Percentiles rank a stretch among this genome's conserved stretches.
phyloP scores from a whole-genome alignment of 2,888 invertebrate species.

The Drosophila emarginata region DNA sequence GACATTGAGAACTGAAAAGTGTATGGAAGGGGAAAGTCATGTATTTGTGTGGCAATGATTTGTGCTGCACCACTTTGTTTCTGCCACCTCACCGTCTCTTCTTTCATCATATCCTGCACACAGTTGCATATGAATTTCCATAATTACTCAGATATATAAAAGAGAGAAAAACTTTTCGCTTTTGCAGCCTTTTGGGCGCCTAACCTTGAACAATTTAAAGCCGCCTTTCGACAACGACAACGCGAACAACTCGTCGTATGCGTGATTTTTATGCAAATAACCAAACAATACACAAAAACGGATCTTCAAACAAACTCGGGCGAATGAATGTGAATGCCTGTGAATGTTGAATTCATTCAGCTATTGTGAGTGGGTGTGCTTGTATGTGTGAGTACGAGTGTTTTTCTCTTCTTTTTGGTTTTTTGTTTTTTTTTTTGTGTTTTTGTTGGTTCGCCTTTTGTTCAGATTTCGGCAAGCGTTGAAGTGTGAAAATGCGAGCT shows the following conservation, averaged over 20 bases:
- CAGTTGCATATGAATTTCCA: slow-evolving; percentile 61
- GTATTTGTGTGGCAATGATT: slow-evolving; percentile 49
- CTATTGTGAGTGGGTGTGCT: neutral
- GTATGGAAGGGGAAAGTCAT: slow-evolving; percentile 16
- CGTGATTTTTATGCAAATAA: slow-evolving; percentile 71
- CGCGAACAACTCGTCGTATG: slow-evolving; percentile 54
- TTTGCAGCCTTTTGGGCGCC: slow-evolving; percentile 7
- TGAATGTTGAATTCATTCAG: slow-evolving; percentile 8
- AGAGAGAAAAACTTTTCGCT: slow-evolving; percentile 4
- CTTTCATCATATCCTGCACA: slow-evolving; percentile 30
- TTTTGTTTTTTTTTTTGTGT: neutral
- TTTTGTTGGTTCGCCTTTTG: slow-evolving; percentile 5
- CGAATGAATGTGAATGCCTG: slow-evolving; percentile 8
- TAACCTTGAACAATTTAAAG: slow-evolving; percentile 45
- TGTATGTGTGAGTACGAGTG: neutral
- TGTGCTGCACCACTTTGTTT: neutral
- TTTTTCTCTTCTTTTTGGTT: neutral
- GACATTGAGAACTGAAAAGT: slow-evolving; percentile 32
- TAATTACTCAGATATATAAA: slow-evolving; percentile 51
- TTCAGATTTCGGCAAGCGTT: slow-evolving; percentile 34
- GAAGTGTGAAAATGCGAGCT: slow-evolving; percentile 65
- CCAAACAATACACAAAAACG: slow-evolving; percentile 35
- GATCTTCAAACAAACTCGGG: slow-evolving; percentile 32
- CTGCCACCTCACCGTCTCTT: neutral
- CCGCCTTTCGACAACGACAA: slow-evolving; percentile 11